A percentile compares a stretch with the other conserved stretches of the same genome.
These are phyloP conservation scores for Austrolebias charrua DNA, from an alignment of 2,797 vertebrate species.

Conservation along the genomic window DNA sequence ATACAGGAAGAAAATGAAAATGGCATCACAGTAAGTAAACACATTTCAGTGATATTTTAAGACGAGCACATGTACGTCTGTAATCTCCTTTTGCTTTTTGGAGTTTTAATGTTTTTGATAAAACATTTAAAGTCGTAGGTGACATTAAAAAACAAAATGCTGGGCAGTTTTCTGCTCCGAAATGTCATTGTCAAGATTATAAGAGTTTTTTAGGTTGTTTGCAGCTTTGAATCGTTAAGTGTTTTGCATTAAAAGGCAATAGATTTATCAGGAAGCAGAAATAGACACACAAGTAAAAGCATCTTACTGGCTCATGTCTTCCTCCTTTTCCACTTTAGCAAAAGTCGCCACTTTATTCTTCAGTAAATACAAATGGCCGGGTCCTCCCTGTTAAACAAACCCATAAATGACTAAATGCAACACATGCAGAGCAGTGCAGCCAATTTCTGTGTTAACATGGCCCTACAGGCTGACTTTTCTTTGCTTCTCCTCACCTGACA, in stretches of 20 bases:
- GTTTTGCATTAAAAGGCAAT: neutral
- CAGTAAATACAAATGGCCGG: conserved; percentile 93
- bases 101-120: no score
- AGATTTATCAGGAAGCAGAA: neutral
- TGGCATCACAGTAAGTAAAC: no score
- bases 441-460: no score
- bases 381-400: conserved; percentile 85
- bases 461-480: no score
- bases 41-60: no score
- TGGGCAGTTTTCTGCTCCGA: neutral
- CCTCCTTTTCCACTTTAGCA: conserved; percentile 98
- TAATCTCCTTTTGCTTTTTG: no score
- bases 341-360: conserved; percentile 99
- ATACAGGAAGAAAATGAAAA: no score
- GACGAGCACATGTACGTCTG: no score
- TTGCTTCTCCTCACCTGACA: conserved; percentile 85
- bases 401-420: neutral
- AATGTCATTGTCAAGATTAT: neutral
- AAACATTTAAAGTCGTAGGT: no score
- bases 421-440: neutral
- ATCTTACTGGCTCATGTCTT: conserved; percentile 97
- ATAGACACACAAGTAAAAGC: neutral
- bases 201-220: no score
- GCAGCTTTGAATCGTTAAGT: neutral
- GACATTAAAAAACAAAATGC: no score